Base-by-base conservation (phyloP, 2,888 invertebrate genomes). In the Sericinus montela region DNA sequence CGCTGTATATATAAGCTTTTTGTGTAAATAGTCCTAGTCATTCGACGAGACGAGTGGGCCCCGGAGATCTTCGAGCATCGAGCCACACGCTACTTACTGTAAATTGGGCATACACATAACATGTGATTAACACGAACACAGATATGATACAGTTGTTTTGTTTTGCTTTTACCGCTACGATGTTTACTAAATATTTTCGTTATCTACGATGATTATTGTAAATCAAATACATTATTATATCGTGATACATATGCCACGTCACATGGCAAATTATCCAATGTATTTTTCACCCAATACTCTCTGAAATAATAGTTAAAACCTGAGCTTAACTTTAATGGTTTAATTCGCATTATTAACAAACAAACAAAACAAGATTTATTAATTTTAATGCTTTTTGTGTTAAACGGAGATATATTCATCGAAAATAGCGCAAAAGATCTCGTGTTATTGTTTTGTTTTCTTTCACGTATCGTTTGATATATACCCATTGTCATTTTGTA, bases 241-340 rank as follows among this genome's bases (percentile, higher is more conserved):
- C 74, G 74, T 67, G 64, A 66, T 64, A 67, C 67, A 72, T 65
- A 62, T 69, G 69, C 77, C 73, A 73, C 76, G 80, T 76, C 71
- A 63, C 68, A 68, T 67, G 76, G 74, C 80, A 67, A 72, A 73
- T 66, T 75, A 76, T 80, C 79, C 78, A 73, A 85, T 83, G 87
- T 88, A 88, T 83, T 88, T 88, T 88, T 88, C 88, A 88, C 88
- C 88, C 88, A 88, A 87, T 86, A 86, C 88, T 88, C 87, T 85
- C 69, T 75, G 71, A n/a, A n/a, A 65, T 64, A 72, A 72, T 73
- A 73, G 30, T 71, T 73, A 74, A 77, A 84, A 79, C 83, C 81
- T 85, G 83, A 73, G 73, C 83, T 80, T 66, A 69, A 70, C 74
- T 68, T 77, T 32, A 66, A 66, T 63, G 59, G 65, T 73, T 75